Base-by-base conservation (phyloP, 2,888 invertebrate genomes). In the Dascillus cervinus region DNA sequence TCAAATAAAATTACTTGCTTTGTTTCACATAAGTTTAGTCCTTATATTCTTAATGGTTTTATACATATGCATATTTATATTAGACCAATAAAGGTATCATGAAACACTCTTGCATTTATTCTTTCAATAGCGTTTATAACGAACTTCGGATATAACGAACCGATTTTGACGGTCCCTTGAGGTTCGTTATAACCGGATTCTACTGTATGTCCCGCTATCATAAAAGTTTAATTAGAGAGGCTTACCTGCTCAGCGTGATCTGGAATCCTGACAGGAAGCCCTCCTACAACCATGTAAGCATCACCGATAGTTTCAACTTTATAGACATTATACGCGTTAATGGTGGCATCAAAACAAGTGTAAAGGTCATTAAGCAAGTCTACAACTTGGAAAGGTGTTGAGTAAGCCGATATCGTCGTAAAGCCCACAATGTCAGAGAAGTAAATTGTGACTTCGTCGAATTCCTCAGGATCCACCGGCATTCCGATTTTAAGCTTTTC, bases 221-320 rank as follows among this genome's bases (percentile, higher is more conserved):
- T 1, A n/a, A 2, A n/a, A 22, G n/a, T n/a, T n/a, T n/a, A n/a
- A n/a, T n/a, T n/a, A n/a, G n/a, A n/a, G n/a, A n/a, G n/a, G n/a
- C 35, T 48, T 46, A 63, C 63, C 52, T 64, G 64, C 53, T 85
- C 85, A 0, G 91, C 90, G 67, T 87, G 86, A 65, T 86, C 84
- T 9, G 75, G 73, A 53, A 81, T 75, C 51, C 85, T 75, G 20
- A 79, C 76, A 0, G 89, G 89, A 50, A 88, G 70, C 11, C 90
- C 90, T 32, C 86, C 85, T n/a, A 89, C 90, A 12, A 91, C 90
- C 91, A 92, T 92, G 65, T 89, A 88, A 1, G 92, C 92, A 64
- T 92, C 92, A 6, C 92, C 94, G 50, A 94, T 94, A 0, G 92
- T 94, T 67, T 94, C 92, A 50, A 92, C 91, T 75, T 90, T 90